A percentile compares a stretch with the other conserved stretches of the same genome.
These are phyloP conservation scores for Camponotus vicinus DNA, from an alignment of 1,140 invertebrate genomes.

Conservation along the genomic window DNA sequence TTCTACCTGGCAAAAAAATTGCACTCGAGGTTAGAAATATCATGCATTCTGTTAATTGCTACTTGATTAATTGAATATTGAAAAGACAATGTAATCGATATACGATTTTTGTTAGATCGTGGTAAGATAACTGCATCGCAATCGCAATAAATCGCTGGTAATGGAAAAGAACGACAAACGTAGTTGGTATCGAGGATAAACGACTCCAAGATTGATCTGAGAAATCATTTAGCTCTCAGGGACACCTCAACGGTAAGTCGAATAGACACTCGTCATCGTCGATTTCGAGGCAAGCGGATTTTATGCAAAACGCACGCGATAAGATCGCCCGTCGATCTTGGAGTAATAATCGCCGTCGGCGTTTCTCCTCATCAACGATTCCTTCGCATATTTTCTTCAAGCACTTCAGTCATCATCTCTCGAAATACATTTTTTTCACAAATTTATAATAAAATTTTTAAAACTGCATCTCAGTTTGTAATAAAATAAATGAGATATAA, in stretches of 20 bases:
- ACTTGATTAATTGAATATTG: constrained; percentile 11
- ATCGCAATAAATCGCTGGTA: constrained; percentile 35
- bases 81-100: constrained; percentile 8
- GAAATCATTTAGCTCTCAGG: constrained; percentile 59
- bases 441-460: neutral
- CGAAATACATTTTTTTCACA: neutral
- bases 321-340: constrained; percentile 52
- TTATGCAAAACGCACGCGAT: constrained; percentile 55
- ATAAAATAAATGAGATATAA: neutral
- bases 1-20: neutral
- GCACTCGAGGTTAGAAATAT: neutral
- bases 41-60: neutral
- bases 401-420: neutral
- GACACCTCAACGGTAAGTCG: constrained; percentile 31
- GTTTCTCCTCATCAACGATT: constrained; percentile 21
- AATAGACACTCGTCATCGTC: constrained; percentile 54
- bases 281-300: constrained; percentile 57
- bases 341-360: constrained; percentile 53
- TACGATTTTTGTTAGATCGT: constrained; percentile 8
- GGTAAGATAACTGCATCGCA: constrained; percentile 21
- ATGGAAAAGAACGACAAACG: constrained; percentile 20
- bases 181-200: constrained; percentile 25
- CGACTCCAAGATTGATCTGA: constrained; percentile 40
- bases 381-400: constrained; percentile 3
- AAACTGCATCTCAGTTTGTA: neutral